Conservation (phyloP, 2,113 vertebrate genomes). For the Leuciscus idus region DNA sequence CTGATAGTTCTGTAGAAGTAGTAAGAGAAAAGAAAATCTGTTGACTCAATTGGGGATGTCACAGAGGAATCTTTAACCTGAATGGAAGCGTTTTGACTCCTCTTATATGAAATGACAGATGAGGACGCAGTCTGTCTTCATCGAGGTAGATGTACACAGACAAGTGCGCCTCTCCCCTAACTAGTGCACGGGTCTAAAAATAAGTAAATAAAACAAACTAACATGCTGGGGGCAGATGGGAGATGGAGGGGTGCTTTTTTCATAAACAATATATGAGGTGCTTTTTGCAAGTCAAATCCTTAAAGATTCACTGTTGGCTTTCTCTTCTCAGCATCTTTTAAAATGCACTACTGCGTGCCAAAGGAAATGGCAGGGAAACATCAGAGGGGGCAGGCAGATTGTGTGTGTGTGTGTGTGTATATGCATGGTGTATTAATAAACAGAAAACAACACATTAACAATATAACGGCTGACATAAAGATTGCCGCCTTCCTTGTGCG, state of each 20-base stretch:
- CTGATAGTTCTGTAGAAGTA: constrained; percentile 78
- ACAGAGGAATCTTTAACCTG: constrained; percentile 95
- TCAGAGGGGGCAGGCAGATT: constrained; percentile 27
- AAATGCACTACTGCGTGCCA: constrained; percentile 60
- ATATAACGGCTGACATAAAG: constrained; percentile 64
- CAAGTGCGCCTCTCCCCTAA: constrained; percentile 88
- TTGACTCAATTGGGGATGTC: constrained; percentile 98
- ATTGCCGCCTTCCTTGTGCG: constrained; percentile 47
- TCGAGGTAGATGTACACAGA: constrained; percentile 92
- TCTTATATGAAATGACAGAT: constrained; percentile 96
- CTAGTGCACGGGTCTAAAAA: constrained; percentile 87
- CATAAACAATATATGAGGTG: constrained; percentile 99
- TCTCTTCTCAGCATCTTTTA: constrained; percentile 68
- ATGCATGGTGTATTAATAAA: constrained; percentile 62
- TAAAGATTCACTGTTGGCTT: constrained; percentile 72
- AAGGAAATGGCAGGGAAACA: constrained; percentile 60
- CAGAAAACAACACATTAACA: constrained; percentile 66
- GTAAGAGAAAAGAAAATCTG: constrained; percentile 81
- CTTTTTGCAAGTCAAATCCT: constrained; percentile 98
- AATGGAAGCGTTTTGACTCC: constrained; percentile 96
- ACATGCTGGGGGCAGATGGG: constrained; percentile 85
- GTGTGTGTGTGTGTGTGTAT: constrained; percentile 36
- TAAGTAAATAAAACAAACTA: constrained; percentile 91
- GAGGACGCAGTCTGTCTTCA: constrained; percentile 94
- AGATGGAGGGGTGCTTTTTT: constrained; percentile 79